Conservation (phyloP, 1,140 invertebrate species). For the Aphis craccivora region DNA sequence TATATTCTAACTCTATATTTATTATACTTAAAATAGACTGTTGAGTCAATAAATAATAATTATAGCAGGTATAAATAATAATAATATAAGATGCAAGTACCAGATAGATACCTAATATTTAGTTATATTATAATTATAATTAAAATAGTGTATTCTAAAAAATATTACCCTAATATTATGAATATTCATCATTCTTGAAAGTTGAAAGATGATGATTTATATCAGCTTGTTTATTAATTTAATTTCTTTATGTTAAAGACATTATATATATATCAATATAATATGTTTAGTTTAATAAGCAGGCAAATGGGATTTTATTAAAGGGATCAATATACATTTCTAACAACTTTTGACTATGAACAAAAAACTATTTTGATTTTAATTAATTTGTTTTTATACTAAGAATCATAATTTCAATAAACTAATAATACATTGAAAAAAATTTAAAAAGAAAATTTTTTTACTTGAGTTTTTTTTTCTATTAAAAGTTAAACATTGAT, state of each 20-base stretch:
- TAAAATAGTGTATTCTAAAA: not conserved
- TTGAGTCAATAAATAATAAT: not conserved
- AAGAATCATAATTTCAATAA: too few relatives aligned
- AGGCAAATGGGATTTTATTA: too few relatives aligned
- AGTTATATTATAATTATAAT: not conserved
- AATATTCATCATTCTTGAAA: not conserved
- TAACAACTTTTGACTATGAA: not conserved
- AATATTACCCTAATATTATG: not conserved
- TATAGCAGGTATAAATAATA: not conserved
- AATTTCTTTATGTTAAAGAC: too few relatives aligned
- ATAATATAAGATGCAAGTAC: not conserved
- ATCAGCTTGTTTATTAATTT: not conserved
- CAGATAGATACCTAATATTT: not conserved
- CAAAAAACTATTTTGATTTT: not conserved
- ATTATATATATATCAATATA: too few relatives aligned
- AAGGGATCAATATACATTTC: not conserved
- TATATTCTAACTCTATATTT: not conserved
- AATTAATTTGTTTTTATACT: not conserved
- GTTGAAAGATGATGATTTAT: not conserved
- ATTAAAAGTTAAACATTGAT: too few relatives aligned
- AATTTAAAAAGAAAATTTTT: too few relatives aligned
- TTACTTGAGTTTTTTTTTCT: too few relatives aligned
- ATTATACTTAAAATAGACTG: not conserved
- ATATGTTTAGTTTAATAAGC: too few relatives aligned
- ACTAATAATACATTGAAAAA: too few relatives aligned